These are phyloP conservation scores for Lichenostomus cassidix DNA, from an alignment of 2,113 vertebrate species.

Conservation along the genomic window DNA sequence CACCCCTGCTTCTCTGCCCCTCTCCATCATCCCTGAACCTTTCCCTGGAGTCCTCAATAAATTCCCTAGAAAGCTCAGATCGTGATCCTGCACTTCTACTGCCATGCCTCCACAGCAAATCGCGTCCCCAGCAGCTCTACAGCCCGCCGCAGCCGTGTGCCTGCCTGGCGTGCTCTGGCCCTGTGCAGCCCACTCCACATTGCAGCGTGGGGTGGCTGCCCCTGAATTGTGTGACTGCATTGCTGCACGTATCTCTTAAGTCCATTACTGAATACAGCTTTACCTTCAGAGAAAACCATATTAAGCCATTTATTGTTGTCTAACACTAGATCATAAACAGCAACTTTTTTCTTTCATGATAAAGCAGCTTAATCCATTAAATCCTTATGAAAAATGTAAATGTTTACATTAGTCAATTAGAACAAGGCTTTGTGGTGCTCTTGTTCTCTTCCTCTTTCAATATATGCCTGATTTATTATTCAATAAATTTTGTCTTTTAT, in stretches of 20 bases:
- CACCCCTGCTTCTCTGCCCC: too few relatives aligned
- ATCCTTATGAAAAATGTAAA: slow-evolving; percentile 2
- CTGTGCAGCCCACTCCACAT: too few relatives aligned
- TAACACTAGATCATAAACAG: background rate
- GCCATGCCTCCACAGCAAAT: too few relatives aligned
- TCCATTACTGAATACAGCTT: background rate
- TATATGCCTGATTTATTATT: background rate
- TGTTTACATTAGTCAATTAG: background rate
- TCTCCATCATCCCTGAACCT: too few relatives aligned
- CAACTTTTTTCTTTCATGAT: background rate
- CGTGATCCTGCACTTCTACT: too few relatives aligned
- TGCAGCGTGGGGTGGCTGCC: too few relatives aligned
- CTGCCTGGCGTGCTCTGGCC: too few relatives aligned
- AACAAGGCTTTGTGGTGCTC: background rate
- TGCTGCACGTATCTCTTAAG: background rate
- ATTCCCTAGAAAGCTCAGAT: too few relatives aligned
- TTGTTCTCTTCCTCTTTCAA: background rate
- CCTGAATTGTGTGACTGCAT: too few relatives aligned
- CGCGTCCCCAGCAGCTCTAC: too few relatives aligned
- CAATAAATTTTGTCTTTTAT: background rate
- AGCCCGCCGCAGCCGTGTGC: too few relatives aligned
- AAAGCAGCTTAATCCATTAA: background rate
- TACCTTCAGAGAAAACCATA: background rate
- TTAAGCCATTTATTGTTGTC: background rate
- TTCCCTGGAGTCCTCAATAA: too few relatives aligned